phyloP scores from a whole-genome alignment of 2,113 vertebrate genomes.

The Benthochromis sp. region DNA sequence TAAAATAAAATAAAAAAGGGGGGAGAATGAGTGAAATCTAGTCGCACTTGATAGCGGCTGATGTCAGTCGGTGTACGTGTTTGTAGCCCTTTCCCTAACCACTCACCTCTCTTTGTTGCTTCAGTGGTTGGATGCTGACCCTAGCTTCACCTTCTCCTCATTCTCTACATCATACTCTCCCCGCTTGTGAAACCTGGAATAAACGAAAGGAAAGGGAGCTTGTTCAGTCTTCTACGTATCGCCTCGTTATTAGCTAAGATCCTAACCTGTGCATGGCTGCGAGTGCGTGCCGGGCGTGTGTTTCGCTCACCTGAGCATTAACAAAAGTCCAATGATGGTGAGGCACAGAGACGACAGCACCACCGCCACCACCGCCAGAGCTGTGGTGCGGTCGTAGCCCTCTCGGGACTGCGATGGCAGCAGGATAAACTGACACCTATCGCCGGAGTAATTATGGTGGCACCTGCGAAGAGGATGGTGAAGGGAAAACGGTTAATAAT shows the following conservation, averaged over 20 bases:
- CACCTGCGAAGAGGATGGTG: slow-evolving; percentile 66
- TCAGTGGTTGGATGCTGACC: slow-evolving; percentile 83
- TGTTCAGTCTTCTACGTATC: neutral
- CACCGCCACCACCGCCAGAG: slow-evolving; percentile 86
- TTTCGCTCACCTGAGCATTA: slow-evolving; percentile 82
- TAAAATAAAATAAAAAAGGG: neutral
- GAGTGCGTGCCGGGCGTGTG: neutral
- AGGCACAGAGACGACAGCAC: slow-evolving; percentile 90
- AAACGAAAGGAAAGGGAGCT: neutral
- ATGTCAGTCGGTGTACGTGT: neutral
- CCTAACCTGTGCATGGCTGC: neutral
- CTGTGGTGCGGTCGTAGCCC: slow-evolving; percentile 82
- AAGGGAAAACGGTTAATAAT: neutral
- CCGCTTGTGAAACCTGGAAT: slow-evolving; percentile 87
- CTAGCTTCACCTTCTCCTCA: slow-evolving; percentile 94
- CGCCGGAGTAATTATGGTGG: slow-evolving; percentile 80
- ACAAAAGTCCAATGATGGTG: slow-evolving; percentile 82
- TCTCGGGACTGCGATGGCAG: slow-evolving; percentile 75
- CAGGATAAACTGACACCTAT: slow-evolving; percentile 80
- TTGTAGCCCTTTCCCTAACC: neutral
- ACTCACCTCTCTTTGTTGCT: slow-evolving; percentile 58
- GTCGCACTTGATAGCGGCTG: neutral
- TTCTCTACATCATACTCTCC: slow-evolving; percentile 92
- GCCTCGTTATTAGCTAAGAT: neutral
- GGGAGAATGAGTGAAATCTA: neutral